Evolutionary conservation across 2,888 invertebrate genomes (phyloP), one percentile per base, ranked within the genome.

Genomic region (Hymenopus coronatus): DNA sequence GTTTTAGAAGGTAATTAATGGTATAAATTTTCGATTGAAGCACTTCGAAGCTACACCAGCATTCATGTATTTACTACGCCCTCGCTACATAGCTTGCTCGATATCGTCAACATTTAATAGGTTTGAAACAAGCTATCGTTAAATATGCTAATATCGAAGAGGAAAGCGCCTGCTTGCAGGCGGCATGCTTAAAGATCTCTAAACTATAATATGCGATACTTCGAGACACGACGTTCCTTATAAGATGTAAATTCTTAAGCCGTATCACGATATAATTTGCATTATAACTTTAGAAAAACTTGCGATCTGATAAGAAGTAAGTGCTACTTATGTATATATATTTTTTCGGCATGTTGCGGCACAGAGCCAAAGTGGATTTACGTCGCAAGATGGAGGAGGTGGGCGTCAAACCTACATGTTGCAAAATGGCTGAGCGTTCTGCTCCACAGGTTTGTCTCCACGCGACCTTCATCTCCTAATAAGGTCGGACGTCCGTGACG

Each of bases 401-500:
- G 54, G 54, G 54, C 54, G 54, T 70, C 20, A 70, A 70, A 25
- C 54, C 33, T 27, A 87, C 87, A 87, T 81, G 87, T 87, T 87
- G 87, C 87, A 87, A 87, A 87, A 87, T 82, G 87, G 82, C 87
- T 20, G 33, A 28, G 82, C 15, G 81, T 27, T 30, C 81, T 87
- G 12, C 54, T 83, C 83, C 83, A 83, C 27, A 28, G 84, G 28
- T 87, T 25, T 85, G 85, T 54, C 25, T 87, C 82, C 30, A n/a
- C 27, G 87, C 81, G 87, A 87, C 87, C 87, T 87, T 87, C 87
- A 87, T 87, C 28, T 54, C 87, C 82, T 54, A 87, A 87, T 87
- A 87, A 82, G 87, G 87, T 28, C 7, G 87, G 87, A 30, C 7
- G 20, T 81, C 82, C 84, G 30, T 33, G 33, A 82, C 82, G 82